Conservation (phyloP, 2,888 invertebrate species). For the Esperia sulphurella region DNA sequence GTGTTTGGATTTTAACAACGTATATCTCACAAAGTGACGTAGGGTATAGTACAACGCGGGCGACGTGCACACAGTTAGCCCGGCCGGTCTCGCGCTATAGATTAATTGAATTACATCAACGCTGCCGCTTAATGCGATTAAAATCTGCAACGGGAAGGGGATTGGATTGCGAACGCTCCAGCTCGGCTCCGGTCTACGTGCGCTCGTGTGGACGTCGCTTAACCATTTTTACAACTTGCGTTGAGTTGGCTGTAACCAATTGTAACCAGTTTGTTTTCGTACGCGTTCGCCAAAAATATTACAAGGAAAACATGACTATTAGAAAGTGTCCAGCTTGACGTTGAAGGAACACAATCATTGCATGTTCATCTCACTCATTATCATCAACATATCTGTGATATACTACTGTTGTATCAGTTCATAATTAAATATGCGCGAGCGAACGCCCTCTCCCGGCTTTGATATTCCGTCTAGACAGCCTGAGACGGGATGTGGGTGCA, state of each 20-base stretch:
- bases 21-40: neutral
- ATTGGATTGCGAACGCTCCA: constrained; percentile 29
- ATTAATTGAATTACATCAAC: constrained; percentile 62
- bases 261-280: neutral
- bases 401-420: too few relatives aligned
- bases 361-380: too few relatives aligned
- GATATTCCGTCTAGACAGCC: too few relatives aligned
- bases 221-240: constrained; percentile 32
- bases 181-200: neutral
- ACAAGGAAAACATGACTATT: neutral
- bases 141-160: constrained; percentile 40
- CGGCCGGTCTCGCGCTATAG: constrained; percentile 28
- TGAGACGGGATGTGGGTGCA: too few relatives aligned
- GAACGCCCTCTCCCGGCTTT: too few relatives aligned
- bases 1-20: neutral
- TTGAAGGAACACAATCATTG: too few relatives aligned
- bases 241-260: constrained; percentile 23
- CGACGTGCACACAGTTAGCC: neutral
- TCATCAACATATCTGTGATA: too few relatives aligned
- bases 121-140: constrained; percentile 55
- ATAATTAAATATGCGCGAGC: too few relatives aligned
- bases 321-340: too few relatives aligned
- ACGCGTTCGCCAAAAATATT: neutral
- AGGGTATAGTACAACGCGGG: neutral
- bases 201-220: constrained; percentile 21